These are phyloP conservation scores for Hypercompe scribonia DNA, from an alignment of 2,888 invertebrate species.

Conservation along the genomic window DNA sequence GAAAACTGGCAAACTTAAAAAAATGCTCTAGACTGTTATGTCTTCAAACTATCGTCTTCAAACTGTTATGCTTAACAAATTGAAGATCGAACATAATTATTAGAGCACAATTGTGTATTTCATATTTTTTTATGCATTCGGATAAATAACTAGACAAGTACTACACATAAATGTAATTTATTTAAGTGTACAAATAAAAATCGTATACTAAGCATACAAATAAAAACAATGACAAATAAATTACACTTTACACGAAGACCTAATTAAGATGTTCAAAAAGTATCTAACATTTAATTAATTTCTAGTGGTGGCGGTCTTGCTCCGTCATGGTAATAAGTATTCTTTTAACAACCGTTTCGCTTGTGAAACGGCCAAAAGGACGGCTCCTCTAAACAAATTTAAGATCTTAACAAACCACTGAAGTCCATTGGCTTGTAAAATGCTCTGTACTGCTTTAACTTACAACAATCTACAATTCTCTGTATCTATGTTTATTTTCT, in stretches of 20 bases:
- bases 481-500: too few species aligned
- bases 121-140: neutral
- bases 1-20: too few species aligned
- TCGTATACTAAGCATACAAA: conserved; percentile 1
- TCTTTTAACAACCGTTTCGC: conserved; percentile 11
- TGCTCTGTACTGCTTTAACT: conserved; percentile 6
- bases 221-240: neutral
- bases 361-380: conserved; percentile 7
- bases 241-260: conserved; percentile 4
- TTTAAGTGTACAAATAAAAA: neutral
- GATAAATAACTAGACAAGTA: neutral
- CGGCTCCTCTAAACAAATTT: neutral
- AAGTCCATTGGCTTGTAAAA: conserved; percentile 14
- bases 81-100: too few species aligned
- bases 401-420: conserved; percentile 15
- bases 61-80: neutral
- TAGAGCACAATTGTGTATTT: too few species aligned
- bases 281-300: neutral
- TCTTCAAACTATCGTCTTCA: neutral
- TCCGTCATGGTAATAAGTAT: neutral
- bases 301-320: neutral
- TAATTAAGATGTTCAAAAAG: conserved; percentile 10
- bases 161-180: conserved; percentile 4
- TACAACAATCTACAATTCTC: neutral
- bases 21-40: too few species aligned